Evolutionary conservation across 2,888 invertebrate species (phyloP), one percentile per base, ranked within the genome.

Genomic region (Synergus itoensis): DNA sequence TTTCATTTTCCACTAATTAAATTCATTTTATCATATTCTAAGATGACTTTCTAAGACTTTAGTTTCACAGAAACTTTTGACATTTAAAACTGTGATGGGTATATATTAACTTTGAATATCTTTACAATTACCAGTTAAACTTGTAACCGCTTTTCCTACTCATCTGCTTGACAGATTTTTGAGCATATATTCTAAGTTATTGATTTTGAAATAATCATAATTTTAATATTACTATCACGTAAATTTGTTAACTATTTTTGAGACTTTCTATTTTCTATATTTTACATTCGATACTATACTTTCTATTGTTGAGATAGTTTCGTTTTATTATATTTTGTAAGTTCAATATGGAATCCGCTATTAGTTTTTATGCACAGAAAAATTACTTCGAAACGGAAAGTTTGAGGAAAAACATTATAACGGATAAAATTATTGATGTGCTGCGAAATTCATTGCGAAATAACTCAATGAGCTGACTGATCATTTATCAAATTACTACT

Each of bases 191-290:
- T 28, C 28, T 28, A n/a, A n/a, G 53, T 0, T 53, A 7, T n/a
- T 53, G 53, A 53, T n/a, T 53, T 53, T n/a, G 53, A n/a, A 53
- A 53, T 7, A 53, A 53, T 53, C n/a, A n/a, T n/a, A 53, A 53
- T 53, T n/a, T 1, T n/a, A 16, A 16, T 7, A 53, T n/a, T n/a
- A 53, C 16, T n/a, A 53, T n/a, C 0, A 53, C 1, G n/a, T 53
- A 53, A 53, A 53, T 53, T 53, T 1, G n/a, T 53, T n/a, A n/a
- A 53, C 9, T 36, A 53, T 9, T 53, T 53, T 16, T n/a, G 9
- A n/a, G n/a, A n/a, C 53, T 53, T 53, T 53, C 53, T n/a, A 53
- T n/a, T 53, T 53, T 53, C 53, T n/a, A 53, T n/a, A 53, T 53
- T 53, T n/a, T 53, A n/a, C n/a, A n/a, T 16, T 53, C 53, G 8